Evolutionary conservation across 2,797 vertebrate species (phyloP).

Genomic region (Potorous gilbertii): DNA sequence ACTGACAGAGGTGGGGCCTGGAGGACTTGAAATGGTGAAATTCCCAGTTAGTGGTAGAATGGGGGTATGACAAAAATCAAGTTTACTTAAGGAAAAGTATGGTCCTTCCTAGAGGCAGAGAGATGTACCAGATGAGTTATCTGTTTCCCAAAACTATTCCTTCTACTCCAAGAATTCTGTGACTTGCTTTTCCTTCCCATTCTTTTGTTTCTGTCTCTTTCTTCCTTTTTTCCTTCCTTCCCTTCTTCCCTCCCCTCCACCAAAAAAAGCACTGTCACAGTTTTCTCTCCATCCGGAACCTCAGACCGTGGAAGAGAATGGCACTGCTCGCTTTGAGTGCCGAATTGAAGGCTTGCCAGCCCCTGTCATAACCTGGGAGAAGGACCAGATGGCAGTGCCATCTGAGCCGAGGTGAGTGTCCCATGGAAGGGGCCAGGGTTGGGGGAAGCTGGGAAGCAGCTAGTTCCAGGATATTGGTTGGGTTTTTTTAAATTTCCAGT

Average conservation of each 20-base stretch:
- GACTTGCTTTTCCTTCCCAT: neutral
- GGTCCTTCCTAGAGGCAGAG: neutral
- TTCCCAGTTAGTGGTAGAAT: neutral
- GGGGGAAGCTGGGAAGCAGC: neutral
- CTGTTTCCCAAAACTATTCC: neutral
- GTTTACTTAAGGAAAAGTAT: neutral
- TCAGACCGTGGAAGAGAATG: constrained; percentile 89
- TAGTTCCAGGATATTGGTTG: neutral
- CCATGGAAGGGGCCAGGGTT: neutral
- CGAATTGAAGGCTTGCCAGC: constrained; percentile 91
- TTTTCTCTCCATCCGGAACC: constrained; percentile 92
- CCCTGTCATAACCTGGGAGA: constrained; percentile 95
- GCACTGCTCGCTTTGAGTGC: constrained; percentile 93
- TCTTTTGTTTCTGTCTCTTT: neutral
- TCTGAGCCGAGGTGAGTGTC: constrained; percentile 88
- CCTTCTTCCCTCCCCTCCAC: constrained; percentile 36
- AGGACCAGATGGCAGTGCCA: constrained; percentile 87
- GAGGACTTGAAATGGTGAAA: neutral
- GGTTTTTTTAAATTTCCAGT: neutral
- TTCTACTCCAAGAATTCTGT: neutral
- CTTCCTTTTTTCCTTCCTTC: neutral
- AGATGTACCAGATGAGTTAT: neutral
- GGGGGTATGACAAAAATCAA: neutral
- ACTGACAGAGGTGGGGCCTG: neutral
- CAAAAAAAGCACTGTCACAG: constrained; percentile 87